A percentile compares a stretch with the other conserved stretches of the same genome.
phyloP scores from a whole-genome alignment of 2,113 vertebrate species.

The Rhipidura dahli region DNA sequence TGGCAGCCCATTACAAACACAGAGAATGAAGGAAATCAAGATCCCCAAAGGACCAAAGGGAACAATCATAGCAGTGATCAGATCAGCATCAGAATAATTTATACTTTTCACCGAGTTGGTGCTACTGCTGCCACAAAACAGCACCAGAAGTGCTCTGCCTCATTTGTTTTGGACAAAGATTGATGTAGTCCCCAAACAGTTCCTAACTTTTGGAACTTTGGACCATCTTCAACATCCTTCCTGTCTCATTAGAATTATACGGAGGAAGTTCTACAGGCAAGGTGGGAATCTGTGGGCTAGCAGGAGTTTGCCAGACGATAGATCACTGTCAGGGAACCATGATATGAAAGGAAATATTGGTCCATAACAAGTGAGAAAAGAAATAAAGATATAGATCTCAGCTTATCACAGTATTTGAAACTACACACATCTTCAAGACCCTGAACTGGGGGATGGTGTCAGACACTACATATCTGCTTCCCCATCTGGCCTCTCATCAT shows the following conservation, averaged over 20 bases:
- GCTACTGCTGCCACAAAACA: not conserved
- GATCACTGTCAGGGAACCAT: not conserved
- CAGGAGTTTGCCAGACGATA: not conserved
- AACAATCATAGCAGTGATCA: not conserved
- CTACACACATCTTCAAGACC: not conserved
- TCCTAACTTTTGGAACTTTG: not conserved
- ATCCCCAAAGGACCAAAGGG: not conserved
- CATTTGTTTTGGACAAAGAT: not conserved
- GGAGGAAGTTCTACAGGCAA: not conserved
- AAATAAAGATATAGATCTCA: not conserved
- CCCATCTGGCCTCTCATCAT: not conserved
- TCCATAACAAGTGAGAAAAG: not conserved
- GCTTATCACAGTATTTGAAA: not conserved
- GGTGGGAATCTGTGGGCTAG: not conserved
- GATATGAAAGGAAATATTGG: not conserved
- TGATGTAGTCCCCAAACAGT: not conserved
- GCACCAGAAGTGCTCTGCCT: not conserved
- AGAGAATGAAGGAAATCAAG: not conserved
- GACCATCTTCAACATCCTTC: not conserved
- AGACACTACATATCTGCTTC: not conserved
- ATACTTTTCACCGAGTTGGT: not conserved
- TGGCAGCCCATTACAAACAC: not conserved
- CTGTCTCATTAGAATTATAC: not conserved
- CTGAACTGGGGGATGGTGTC: not conserved
- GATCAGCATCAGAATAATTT: not conserved